Conservation (phyloP, 2,888 invertebrate species). For the Cataglyphis albicans region DNA sequence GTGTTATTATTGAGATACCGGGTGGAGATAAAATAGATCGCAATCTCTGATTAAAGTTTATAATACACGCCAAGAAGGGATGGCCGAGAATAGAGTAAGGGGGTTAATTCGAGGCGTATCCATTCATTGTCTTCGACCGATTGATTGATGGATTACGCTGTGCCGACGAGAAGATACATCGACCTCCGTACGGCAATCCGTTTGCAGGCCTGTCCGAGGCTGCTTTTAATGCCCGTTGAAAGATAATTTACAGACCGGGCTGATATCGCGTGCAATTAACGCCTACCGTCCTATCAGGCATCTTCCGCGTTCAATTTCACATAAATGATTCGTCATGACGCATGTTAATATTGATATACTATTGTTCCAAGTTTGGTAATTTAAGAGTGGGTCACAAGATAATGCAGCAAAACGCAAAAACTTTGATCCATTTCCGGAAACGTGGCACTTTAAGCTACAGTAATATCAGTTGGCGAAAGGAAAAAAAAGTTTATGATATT, state of each 20-base stretch:
- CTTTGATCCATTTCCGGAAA: neutral
- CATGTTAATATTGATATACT: neutral
- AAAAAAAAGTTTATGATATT: neutral
- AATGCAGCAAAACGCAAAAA: neutral
- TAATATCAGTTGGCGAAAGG: neutral
- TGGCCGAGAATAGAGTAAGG: slow-evolving; percentile 21
- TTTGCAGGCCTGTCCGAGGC: neutral
- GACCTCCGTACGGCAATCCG: slow-evolving; percentile 49
- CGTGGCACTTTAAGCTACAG: neutral
- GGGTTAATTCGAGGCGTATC: slow-evolving; percentile 65
- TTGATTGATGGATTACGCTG: slow-evolving; percentile 68
- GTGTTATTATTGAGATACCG: slow-evolving; percentile 56
- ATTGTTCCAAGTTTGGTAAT: neutral
- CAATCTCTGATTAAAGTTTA: slow-evolving; percentile 64
- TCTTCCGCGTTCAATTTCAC: slow-evolving; percentile 36
- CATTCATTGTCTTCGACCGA: slow-evolving; percentile 70
- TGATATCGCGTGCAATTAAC: slow-evolving; percentile 52
- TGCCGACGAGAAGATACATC: slow-evolving; percentile 66
- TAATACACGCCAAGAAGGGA: slow-evolving; percentile 59
- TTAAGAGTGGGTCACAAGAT: neutral
- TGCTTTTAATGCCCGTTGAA: slow-evolving; percentile 43
- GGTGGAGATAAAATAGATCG: slow-evolving; percentile 67
- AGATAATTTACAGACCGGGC: slow-evolving; percentile 41
- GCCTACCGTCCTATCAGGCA: slow-evolving; percentile 1
- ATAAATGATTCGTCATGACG: neutral